A percentile compares a stretch with the other conserved stretches of the same genome.
Evolutionary conservation across 2,113 vertebrate genomes (phyloP).

Genomic region (Tragelaphus imberbis): DNA sequence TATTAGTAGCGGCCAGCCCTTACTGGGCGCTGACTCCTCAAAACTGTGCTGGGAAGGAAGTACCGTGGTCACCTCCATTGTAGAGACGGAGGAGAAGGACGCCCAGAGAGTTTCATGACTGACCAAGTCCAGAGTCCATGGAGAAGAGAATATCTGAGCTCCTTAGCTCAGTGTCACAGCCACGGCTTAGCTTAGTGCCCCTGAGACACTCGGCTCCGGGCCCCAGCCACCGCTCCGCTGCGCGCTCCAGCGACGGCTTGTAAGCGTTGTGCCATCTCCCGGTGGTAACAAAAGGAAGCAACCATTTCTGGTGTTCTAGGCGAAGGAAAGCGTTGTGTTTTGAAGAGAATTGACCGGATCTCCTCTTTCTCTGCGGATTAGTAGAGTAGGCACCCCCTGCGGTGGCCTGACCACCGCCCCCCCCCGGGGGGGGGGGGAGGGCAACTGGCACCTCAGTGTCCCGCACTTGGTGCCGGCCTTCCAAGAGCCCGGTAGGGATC

Average conservation of each 20-base stretch:
- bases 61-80: not conserved
- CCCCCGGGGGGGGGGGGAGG: no score
- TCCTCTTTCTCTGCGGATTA: not conserved
- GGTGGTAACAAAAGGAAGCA: not conserved
- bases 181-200: no score
- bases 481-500: no score
- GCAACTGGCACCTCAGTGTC: no score
- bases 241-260: rapidly evolving
- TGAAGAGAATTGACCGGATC: not conserved
- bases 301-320: not conserved
- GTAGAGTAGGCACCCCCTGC: rapidly evolving
- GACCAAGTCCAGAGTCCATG: not conserved
- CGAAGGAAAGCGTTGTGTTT: not conserved
- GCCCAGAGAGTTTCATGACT: not conserved
- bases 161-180: not conserved
- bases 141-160: not conserved
- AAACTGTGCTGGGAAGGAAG: not conserved
- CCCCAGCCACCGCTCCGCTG: no score
- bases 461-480: not conserved
- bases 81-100: not conserved
- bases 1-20: not conserved
- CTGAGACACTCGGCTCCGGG: rapidly evolving
- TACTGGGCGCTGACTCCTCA: not conserved
- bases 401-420: no score
- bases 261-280: rapidly evolving